These are phyloP conservation scores for Brenthis daphne DNA, from an alignment of 2,888 invertebrate species.

Conservation along the genomic window DNA sequence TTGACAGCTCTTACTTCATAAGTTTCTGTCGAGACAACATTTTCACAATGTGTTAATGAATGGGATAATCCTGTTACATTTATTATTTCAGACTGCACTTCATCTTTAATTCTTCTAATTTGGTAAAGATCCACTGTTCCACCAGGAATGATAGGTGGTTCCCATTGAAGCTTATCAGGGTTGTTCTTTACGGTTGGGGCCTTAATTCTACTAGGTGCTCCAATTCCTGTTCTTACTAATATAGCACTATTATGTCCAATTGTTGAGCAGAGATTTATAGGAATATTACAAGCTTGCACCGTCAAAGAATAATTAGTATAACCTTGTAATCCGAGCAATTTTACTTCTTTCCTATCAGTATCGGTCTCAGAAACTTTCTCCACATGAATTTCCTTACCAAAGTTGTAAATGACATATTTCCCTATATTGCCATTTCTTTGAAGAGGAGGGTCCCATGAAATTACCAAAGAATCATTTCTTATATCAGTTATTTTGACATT, in stretches of 20 bases:
- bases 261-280: conserved; percentile 84
- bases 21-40: conserved; percentile 57
- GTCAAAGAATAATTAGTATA: conserved; percentile 86
- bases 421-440: conserved; percentile 88
- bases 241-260: conserved; percentile 71
- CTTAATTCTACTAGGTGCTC: conserved; percentile 75
- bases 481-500: conserved; percentile 83
- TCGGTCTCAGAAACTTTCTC: conserved; percentile 56
- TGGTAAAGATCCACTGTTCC: conserved; percentile 83
- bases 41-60: conserved; percentile 60
- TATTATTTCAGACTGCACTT: conserved; percentile 48
- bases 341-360: conserved; percentile 53
- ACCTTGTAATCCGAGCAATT: conserved; percentile 72
- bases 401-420: conserved; percentile 84
- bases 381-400: conserved; percentile 55
- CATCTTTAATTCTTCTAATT: conserved; percentile 70
- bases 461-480: conserved; percentile 83
- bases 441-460: conserved; percentile 87
- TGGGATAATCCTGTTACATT: conserved; percentile 57
- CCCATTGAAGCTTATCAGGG: conserved; percentile 74
- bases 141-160: conserved; percentile 70
- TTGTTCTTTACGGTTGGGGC: conserved; percentile 56
- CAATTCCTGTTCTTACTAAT: conserved; percentile 83
- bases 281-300: conserved; percentile 86
- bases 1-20: conserved; percentile 73